Conservation (phyloP, 2,797 vertebrate species). For the Brotogeris chrysoptera region DNA sequence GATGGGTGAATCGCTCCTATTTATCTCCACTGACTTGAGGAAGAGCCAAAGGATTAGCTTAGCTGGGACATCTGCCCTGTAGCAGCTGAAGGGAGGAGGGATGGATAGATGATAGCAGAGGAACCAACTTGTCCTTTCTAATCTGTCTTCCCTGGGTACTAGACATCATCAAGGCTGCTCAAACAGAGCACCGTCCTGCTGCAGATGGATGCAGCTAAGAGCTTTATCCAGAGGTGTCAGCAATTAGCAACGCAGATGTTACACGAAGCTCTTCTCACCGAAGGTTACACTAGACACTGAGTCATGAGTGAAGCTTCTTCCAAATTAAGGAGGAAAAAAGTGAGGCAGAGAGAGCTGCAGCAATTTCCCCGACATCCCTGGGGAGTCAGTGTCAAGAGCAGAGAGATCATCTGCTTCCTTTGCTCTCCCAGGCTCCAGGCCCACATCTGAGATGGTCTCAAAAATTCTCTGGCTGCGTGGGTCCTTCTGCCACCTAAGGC, state of each 20-base stretch:
- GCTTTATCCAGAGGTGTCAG: neutral
- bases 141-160: neutral
- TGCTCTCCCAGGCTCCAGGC: neutral
- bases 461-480: neutral
- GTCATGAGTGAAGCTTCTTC: neutral
- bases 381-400: rapidly evolving
- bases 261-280: neutral
- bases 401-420: neutral
- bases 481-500: neutral
- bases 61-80: neutral
- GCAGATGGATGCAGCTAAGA: neutral
- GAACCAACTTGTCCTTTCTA: neutral
- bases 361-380: neutral
- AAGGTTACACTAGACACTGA: neutral
- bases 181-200: rapidly evolving
- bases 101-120: neutral
- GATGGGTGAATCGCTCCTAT: neutral
- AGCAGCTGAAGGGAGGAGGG: neutral
- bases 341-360: neutral
- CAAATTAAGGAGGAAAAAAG: neutral
- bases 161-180: neutral
- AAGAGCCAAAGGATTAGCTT: neutral
- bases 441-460: neutral
- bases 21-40: neutral
- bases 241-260: neutral